Percentiles rank a stretch among this genome's conserved stretches.
Conservation (phyloP, 2,113 vertebrate species). For the Scatophagus argus region DNA sequence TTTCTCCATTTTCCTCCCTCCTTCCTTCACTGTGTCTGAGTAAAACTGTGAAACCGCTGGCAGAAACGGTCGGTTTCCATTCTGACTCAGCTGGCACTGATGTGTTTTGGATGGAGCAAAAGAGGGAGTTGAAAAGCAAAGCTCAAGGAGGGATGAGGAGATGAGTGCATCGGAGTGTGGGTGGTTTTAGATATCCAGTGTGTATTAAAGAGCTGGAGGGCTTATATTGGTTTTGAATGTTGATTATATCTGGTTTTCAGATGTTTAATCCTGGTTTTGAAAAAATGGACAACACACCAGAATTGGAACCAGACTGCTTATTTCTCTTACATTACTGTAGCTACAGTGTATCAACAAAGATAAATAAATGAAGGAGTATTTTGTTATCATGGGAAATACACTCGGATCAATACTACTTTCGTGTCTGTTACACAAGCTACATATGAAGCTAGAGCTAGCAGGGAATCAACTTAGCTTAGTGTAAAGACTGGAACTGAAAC, state of each 20-base stretch:
- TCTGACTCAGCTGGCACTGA: slow-evolving; percentile 60
- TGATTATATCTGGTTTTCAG: neutral
- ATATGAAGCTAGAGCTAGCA: neutral
- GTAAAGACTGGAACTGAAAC: neutral
- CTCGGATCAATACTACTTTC: neutral
- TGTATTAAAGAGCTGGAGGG: slow-evolving; percentile 10
- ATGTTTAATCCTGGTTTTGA: neutral
- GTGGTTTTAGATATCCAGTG: slow-evolving; percentile 42
- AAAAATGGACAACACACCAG: neutral
- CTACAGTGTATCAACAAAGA: neutral
- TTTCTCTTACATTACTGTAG: neutral
- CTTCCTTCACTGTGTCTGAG: slow-evolving; percentile 34
- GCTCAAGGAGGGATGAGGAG: slow-evolving; percentile 41
- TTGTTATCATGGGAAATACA: neutral
- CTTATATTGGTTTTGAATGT: neutral
- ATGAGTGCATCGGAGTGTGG: slow-evolving; percentile 51
- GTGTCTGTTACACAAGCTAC: neutral
- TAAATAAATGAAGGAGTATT: neutral
- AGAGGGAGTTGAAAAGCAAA: slow-evolving; percentile 42
- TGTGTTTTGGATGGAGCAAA: slow-evolving; percentile 20
- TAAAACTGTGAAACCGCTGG: slow-evolving; percentile 72
- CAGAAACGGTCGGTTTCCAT: slow-evolving; percentile 65
- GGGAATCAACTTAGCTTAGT: neutral
- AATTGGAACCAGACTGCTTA: neutral
- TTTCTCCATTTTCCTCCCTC: slow-evolving; percentile 13